Evolutionary conservation across 2,113 vertebrate genomes (phyloP).

Genomic region (Zeus faber): DNA sequence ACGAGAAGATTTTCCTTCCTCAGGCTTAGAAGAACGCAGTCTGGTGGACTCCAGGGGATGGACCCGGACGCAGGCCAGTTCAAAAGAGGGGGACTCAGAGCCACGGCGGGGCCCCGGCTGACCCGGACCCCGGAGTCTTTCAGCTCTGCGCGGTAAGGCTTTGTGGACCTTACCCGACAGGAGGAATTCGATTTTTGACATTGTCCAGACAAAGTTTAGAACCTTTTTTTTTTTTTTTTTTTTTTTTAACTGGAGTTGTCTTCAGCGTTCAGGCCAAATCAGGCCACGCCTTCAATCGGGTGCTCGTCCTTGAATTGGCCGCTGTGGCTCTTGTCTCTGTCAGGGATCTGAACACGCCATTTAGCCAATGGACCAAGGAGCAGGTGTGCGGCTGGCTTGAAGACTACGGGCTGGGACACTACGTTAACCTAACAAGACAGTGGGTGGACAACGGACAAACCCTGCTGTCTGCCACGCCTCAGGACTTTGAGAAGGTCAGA

Average conservation of each 20-base stretch:
- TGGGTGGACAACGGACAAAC: conserved; percentile 94
- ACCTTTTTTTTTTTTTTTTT: too few species aligned
- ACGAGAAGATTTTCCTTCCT: background rate
- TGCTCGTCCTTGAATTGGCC: too few species aligned
- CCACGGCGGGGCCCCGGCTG: conserved; percentile 91
- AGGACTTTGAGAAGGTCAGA: conserved; percentile 94
- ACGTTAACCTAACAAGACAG: conserved; percentile 90
- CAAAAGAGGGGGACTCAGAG: conserved; percentile 90
- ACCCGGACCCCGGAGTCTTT: conserved; percentile 83
- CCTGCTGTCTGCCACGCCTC: conserved; percentile 86
- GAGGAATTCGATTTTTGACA: too few species aligned
- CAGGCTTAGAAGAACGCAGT: conserved; percentile 93
- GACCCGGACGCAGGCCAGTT: conserved; percentile 85
- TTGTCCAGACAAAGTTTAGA: too few species aligned
- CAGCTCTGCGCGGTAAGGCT: conserved; percentile 57
- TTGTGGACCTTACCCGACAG: too few species aligned
- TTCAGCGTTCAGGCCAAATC: too few species aligned
- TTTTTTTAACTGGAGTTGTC: too few species aligned
- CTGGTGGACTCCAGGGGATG: conserved; percentile 85
- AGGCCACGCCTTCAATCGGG: too few species aligned
- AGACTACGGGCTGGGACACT: conserved; percentile 90
- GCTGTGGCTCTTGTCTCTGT: background rate
- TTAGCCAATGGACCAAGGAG: conserved; percentile 92
- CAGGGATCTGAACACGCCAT: conserved; percentile 82
- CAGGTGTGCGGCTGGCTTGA: conserved; percentile 94